These are phyloP conservation scores for Chrysocyon brachyurus DNA, from an alignment of 2,797 vertebrate genomes.

Conservation along the genomic window DNA sequence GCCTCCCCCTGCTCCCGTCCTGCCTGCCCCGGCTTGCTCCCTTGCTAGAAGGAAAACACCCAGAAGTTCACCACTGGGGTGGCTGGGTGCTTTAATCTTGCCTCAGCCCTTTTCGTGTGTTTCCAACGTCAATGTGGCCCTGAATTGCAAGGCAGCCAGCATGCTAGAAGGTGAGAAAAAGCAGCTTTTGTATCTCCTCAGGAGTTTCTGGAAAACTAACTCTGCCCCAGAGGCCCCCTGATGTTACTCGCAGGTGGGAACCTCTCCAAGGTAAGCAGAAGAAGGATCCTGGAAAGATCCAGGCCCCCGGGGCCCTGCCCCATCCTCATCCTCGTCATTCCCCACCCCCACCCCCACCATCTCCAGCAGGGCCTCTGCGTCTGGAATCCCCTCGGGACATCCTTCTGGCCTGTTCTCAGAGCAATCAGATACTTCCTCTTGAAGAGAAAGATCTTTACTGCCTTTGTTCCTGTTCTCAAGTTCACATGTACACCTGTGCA, in stretches of 20 bases:
- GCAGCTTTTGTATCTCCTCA: constrained; percentile 59
- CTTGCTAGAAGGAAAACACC: constrained; percentile 85
- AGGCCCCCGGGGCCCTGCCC: background rate
- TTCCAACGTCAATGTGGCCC: constrained; percentile 61
- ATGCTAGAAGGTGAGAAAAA: background rate
- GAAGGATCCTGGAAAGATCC: background rate
- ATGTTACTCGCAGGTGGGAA: background rate
- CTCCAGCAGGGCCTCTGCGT: background rate
- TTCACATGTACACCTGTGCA: background rate
- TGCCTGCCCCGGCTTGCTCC: constrained; percentile 87
- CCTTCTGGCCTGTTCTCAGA: background rate
- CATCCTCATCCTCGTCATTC: background rate
- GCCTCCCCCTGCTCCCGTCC: background rate
- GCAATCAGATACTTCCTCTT: background rate
- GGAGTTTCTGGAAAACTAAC: background rate
- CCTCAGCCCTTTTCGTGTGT: constrained; percentile 75
- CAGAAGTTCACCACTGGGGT: constrained; percentile 82
- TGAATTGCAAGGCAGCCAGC: constrained; percentile 31
- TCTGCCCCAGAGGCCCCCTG: background rate
- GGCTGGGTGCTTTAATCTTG: constrained; percentile 83
- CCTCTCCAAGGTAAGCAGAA: background rate
- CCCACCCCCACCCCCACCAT: background rate
- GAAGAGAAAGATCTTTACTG: background rate
- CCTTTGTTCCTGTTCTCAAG: background rate
- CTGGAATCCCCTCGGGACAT: background rate